Evolutionary conservation across 2,888 invertebrate species (phyloP), one percentile per base, ranked within the genome.

Genomic region (Aspidiotus rigidus): DNA sequence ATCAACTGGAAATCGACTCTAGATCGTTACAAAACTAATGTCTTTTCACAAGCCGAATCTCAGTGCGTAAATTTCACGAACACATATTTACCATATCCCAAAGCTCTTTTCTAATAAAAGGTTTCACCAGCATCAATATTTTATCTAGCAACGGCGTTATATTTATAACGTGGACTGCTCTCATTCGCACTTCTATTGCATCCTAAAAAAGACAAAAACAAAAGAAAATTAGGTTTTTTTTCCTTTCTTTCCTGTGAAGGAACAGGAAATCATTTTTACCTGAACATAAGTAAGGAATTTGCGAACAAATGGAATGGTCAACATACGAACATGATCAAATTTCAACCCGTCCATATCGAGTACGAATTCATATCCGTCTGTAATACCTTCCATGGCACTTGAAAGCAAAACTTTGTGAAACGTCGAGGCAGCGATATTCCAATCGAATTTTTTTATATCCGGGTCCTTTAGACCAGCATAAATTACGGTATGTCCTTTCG

Each of bases 311-410:
- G 73, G 71, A 9, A 74, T 61, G 54, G 66, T 70, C n/a, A 72
- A 64, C 9, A 71, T 67, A 11, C 73, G 69, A 7, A 73, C 61
- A 63, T 74, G 74, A 7, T 71, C 62, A 7, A 74, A 49, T 10
- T 71, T 71, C 57, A 73, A 54, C 3, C 73, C 72, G 10, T 71
- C 62, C 13, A 72, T 72, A 62, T 75, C 73, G 53, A 74, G 53
- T 10, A 74, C 63, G 42, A 73, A 66, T 2, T 72, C 64, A 70
- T 73, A 74, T 9, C 72, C 73, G n/a, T 73, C 71, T 54, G 64
- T 69, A 0, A 72, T 69, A 0, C 73, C 74, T 44, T 71, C 70
- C 57, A 69, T 11, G 5, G 72, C 41, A 2, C 69, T 63, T 0
- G 70, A 69, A 49, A 73, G 73, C 62, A 73, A 62, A 7, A 71